phyloP scores from a whole-genome alignment of 2,888 invertebrate genomes.

The Plebejus argus region DNA sequence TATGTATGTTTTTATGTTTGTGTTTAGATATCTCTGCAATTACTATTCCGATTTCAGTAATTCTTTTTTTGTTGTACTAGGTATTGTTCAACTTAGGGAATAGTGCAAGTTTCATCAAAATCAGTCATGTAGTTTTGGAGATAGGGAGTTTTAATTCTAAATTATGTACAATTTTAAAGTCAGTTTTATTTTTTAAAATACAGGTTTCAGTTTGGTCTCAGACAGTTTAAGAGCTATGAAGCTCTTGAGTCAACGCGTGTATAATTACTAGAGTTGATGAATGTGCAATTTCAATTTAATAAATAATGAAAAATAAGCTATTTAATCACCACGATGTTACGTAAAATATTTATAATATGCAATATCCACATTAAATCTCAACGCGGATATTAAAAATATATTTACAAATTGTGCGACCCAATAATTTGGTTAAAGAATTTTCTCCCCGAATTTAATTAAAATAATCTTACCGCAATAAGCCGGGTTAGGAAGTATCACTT shows the following conservation, averaged over 20 bases:
- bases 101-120: too few species aligned
- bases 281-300: background rate
- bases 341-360: background rate
- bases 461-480: background rate
- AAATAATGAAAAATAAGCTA: background rate
- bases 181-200: too few species aligned
- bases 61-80: too few species aligned
- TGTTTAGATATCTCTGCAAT: too few species aligned
- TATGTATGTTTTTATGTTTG: too few species aligned
- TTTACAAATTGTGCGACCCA: background rate
- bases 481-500: background rate
- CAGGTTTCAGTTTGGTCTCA: too few species aligned
- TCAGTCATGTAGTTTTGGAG: too few species aligned
- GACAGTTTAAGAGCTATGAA: background rate
- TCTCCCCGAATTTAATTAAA: background rate
- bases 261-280: background rate
- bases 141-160: too few species aligned
- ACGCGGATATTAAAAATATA: background rate
- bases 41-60: too few species aligned
- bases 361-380: background rate
- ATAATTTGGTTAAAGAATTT: conserved; percentile 12
- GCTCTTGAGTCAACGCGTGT: background rate
- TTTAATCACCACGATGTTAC: background rate
- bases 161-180: too few species aligned
- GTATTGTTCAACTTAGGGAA: too few species aligned